Evolutionary conservation across 2,888 invertebrate genomes (phyloP), one percentile per base, ranked within the genome.

Genomic region (Ichneumoninae sp.): DNA sequence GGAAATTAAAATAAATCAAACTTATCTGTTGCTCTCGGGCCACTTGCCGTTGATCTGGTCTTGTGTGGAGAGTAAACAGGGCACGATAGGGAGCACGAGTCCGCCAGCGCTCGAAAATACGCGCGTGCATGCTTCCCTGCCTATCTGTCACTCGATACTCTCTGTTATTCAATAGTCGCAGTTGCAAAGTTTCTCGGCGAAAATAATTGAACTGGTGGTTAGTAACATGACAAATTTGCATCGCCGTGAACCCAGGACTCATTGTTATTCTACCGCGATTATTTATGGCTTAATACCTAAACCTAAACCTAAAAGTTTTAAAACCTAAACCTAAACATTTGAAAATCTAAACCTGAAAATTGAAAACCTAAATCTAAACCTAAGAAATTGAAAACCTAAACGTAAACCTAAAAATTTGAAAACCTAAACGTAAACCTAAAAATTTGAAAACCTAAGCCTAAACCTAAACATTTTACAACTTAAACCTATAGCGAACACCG

Each of bases 1-100:
- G 89, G 90, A 92, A 92, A 93, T 92, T 91, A 91, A 91, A 91
- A 93, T 93, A 93, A 93, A 93, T 93, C 93, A 92, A 89, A 91
- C 90, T 93, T 93, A 93, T 93, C 93, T 92, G 90, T 90, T 90
- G 89, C 84, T 82, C 89, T 89, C 90, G 86, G 86, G 83, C 88
- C 89, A 90, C 90, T 90, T 89, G 88, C 91, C 90, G 89, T 88
- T 90, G 91, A 91, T 91, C 91, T 89, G 90, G 87, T 82, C 84
- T 44, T 80, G 77, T 86, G 84, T 77, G 62, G 88, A 89, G 88
- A 87, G 87, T 89, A 89, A 91, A 89, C 89, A 90, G 90, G 86
- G 80, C 87, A 83, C 85, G 87, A 88, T 87, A 89, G 87, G 62
- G 71, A 70, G 44, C 44, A n/a, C 33, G 36, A 76, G 71, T 54